Base-by-base conservation (phyloP, 2,113 vertebrate species). In the Prolemur simus region DNA sequence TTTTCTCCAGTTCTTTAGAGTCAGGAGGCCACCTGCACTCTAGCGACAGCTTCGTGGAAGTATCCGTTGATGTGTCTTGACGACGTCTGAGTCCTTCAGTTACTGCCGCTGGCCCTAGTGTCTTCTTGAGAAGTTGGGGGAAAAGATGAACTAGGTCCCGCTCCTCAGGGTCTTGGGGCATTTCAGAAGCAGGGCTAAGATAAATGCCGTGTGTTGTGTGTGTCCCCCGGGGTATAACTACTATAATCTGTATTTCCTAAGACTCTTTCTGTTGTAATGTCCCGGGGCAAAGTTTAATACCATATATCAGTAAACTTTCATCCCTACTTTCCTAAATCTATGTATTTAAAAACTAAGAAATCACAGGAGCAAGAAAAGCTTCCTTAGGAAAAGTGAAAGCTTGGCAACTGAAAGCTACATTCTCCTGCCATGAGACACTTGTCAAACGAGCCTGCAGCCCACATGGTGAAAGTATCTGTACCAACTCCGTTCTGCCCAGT, bases 81-180 rank as follows among this genome's bases (percentile, higher is more conserved):
- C 32, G 68, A 32, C 63, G 47, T 73, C 13, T 21, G 52, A 18
- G 52, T 15, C 23, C 6, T 2, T 42, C 10, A 0, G 9, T 54
- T 1, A 12, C 14, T 1, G 2, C 9, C 9, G 25, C 49, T 78
- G 39, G 52, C 64, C 49, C 37, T 25, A 5, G 5, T 78, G 47
- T 60, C 42, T 34, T 60, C 49, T 34, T 7, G n/a, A 49, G 58
- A 25, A 14, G 12, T 3, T 0, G 17, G 2, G 21, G 49, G 32
- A 8, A 84, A 13, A 29, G 58, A 60, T 9, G 13, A 39, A 29
- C 29, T 3, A 1, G 21, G 42, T 52, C 45, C 25, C 4, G 6
- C 17, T n/a, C 32, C 27, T 56, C 0, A 0, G 29, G 45, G 37
- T 58, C 37, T 66, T 1, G 12, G 60, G 25, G 15, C 5, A 0